A percentile compares a stretch with the other conserved stretches of the same genome.
phyloP scores from a whole-genome alignment of 92 coral and sea anemone species.

The Porites rus region DNA sequence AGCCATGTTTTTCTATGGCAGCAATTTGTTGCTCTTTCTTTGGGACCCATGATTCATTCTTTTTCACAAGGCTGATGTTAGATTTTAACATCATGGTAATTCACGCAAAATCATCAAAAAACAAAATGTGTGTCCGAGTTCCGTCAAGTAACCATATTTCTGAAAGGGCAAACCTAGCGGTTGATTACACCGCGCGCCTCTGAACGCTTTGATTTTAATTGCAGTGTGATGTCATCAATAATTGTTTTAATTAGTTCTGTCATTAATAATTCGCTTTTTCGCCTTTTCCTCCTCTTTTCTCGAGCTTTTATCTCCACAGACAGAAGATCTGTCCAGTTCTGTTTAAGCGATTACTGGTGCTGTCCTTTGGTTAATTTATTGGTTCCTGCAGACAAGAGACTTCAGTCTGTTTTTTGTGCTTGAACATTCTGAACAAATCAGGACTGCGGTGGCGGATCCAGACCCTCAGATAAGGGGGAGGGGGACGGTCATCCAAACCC shows the following conservation, averaged over 20 bases:
- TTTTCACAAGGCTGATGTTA: constrained; percentile 82
- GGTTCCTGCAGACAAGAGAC: too few species aligned
- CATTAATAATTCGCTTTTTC: too few species aligned
- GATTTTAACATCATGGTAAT: constrained; percentile 41
- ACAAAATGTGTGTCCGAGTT: background rate
- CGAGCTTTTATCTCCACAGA: too few species aligned
- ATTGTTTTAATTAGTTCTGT: constrained; percentile 1
- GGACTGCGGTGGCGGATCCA: too few species aligned
- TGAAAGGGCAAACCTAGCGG: background rate
- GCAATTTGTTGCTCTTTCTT: constrained; percentile 60
- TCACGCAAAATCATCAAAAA: background rate
- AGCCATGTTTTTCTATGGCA: constrained; percentile 84
- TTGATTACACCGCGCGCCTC: constrained; percentile 14
- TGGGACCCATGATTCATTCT: constrained; percentile 89
- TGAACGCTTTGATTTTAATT: background rate
- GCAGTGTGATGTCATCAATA: constrained; percentile 35
- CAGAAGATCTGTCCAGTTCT: too few species aligned
- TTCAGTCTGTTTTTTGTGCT: too few species aligned
- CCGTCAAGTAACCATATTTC: constrained; percentile 16
- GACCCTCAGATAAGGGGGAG: too few species aligned
- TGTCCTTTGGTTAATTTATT: too few species aligned
- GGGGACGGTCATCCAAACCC: too few species aligned
- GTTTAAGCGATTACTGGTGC: too few species aligned
- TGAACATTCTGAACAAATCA: too few species aligned
- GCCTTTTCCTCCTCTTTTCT: too few species aligned